Conservation (phyloP, 2,797 vertebrate genomes). For the Danio tinwini region DNA sequence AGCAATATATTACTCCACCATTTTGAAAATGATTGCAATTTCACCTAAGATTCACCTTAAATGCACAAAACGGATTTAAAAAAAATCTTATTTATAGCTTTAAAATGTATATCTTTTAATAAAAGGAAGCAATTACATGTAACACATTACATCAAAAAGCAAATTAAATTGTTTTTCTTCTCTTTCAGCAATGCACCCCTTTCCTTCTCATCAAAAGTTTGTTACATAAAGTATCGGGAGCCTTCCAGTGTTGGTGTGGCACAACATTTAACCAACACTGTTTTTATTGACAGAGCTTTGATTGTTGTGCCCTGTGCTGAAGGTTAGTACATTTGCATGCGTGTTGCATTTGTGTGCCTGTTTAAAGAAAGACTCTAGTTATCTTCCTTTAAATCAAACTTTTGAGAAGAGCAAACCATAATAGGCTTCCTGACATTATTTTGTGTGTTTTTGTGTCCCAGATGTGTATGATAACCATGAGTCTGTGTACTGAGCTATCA, state of each 20-base stretch:
- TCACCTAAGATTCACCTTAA: no score
- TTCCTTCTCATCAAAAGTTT: conserved; percentile 99
- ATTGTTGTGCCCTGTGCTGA: conserved; percentile 98
- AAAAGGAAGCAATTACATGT: not conserved
- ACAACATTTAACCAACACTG: conserved; percentile 99
- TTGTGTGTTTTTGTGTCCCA: conserved; percentile 26
- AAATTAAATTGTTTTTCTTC: conserved; percentile 54
- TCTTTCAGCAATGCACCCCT: conserved; percentile 91
- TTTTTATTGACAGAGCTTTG: conserved; percentile 99
- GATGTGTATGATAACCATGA: conserved; percentile 21
- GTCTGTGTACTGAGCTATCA: conserved; percentile 22
- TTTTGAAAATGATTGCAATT: not conserved
- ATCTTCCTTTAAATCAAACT: conserved; percentile 22
- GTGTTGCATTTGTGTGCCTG: conserved; percentile 27
- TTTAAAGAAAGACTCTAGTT: not conserved
- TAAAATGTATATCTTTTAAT: no score
- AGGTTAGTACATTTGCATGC: conserved; percentile 84
- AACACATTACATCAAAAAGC: not conserved
- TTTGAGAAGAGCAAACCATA: conserved; percentile 6
- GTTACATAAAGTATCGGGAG: conserved; percentile 98
- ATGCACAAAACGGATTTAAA: not conserved
- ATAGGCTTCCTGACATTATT: conserved; percentile 32
- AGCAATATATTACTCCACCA: not conserved
- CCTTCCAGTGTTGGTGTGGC: conserved; percentile 98
- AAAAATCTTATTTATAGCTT: not conserved